Evolutionary conservation across 2,797 vertebrate species (phyloP).

Genomic region (Lophotriccus pileatus): DNA sequence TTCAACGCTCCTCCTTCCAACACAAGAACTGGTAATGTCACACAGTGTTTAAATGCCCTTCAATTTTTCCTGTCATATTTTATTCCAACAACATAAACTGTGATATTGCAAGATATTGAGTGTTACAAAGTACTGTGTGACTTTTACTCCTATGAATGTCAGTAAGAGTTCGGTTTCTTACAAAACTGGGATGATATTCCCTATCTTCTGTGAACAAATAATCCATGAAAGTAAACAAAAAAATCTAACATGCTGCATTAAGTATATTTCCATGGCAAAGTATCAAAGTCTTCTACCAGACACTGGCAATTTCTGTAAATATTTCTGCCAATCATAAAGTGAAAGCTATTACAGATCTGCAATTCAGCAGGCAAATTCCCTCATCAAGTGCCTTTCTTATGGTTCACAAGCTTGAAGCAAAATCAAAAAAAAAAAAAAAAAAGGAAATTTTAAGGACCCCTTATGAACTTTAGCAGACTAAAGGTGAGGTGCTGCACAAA

Average conservation of each 20-base stretch:
- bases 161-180: not conserved
- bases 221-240: slow-evolving; percentile 7
- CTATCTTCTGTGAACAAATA: not conserved
- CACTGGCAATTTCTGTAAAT: not conserved
- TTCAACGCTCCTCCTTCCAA: slow-evolving; percentile 19
- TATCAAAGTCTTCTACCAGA: not conserved
- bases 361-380: not conserved
- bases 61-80: slow-evolving; percentile 36
- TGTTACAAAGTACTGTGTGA: not conserved
- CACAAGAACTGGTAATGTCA: not conserved
- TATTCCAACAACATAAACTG: slow-evolving; percentile 41
- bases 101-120: slow-evolving; percentile 26
- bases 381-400: not conserved
- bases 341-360: not conserved
- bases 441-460: not conserved
- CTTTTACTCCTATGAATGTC: slow-evolving; percentile 17
- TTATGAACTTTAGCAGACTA: not conserved
- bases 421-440: not conserved
- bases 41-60: slow-evolving; percentile 12
- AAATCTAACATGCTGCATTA: not conserved
- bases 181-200: not conserved
- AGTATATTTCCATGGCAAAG: not conserved
- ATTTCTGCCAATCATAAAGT: not conserved
- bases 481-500: not conserved
- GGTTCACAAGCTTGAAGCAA: not conserved